Conservation (phyloP, 2,888 invertebrate genomes). For the Sesia bembeciformis region DNA sequence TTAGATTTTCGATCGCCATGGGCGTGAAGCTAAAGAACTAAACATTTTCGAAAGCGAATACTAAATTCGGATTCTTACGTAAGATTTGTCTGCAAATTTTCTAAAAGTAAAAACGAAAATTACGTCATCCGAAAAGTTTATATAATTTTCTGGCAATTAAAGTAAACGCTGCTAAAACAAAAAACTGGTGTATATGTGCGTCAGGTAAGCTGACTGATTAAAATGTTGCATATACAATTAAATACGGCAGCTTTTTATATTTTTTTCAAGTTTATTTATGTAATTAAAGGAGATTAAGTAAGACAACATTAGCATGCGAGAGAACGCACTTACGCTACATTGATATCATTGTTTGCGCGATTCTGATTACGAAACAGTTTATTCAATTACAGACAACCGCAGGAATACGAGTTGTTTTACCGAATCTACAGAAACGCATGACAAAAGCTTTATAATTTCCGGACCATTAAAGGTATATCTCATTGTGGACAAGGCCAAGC, state of each 20-base stretch:
- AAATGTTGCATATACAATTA: background rate
- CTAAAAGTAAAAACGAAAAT: background rate
- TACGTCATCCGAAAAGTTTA: background rate
- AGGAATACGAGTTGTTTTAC: conserved; percentile 29
- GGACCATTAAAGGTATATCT: conserved; percentile 54
- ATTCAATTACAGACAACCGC: conserved; percentile 37
- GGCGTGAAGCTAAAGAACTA: background rate
- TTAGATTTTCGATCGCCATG: conserved; percentile 1
- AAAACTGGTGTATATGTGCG: background rate
- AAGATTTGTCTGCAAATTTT: background rate
- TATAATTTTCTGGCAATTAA: background rate
- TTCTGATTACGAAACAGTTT: conserved; percentile 32
- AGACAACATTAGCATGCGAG: background rate
- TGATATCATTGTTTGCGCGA: background rate
- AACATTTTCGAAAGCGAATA: background rate
- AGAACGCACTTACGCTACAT: background rate
- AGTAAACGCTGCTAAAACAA: background rate
- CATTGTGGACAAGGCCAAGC: conserved; percentile 49
- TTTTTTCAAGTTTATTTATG: background rate
- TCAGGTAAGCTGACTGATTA: background rate
- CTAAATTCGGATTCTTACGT: background rate
- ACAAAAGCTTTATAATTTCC: conserved; percentile 59
- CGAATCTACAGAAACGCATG: conserved; percentile 31
- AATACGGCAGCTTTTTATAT: too few relatives aligned
- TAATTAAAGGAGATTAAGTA: background rate